Conservation (phyloP, 2,888 invertebrate genomes). For the Plebejus anna region DNA sequence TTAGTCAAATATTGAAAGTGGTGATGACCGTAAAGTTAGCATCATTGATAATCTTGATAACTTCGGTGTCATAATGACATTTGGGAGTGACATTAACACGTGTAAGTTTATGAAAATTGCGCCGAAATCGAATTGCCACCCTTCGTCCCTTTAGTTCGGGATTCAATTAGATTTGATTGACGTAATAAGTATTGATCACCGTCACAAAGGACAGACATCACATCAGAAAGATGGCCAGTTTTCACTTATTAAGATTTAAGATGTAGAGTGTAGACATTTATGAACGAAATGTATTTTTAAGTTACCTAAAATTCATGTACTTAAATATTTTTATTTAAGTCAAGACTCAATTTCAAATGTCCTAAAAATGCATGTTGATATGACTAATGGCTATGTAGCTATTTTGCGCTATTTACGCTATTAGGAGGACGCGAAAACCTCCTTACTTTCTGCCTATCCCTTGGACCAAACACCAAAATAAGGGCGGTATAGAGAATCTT, state of each 20-base stretch:
- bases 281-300: too few species aligned
- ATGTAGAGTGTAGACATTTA: too few species aligned
- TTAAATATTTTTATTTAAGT: too few species aligned
- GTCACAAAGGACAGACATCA: too few species aligned
- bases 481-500: background rate
- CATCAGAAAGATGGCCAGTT: background rate
- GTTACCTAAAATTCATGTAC: too few species aligned
- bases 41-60: background rate
- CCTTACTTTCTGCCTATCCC: background rate
- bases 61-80: background rate
- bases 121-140: background rate
- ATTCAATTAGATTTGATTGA: constrained; percentile 2
- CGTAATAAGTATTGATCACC: background rate
- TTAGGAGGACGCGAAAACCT: background rate
- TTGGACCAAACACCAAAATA: background rate
- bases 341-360: too few species aligned
- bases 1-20: too few species aligned
- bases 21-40: background rate
- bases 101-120: background rate
- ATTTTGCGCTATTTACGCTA: background rate
- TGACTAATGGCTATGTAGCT: too few species aligned
- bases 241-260: background rate
- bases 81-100: background rate
- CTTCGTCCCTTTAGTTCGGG: constrained; percentile 14
- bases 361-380: too few species aligned